These are phyloP conservation scores for Ranitomeya variabilis DNA, from an alignment of 2,113 vertebrate genomes.

Conservation along the genomic window DNA sequence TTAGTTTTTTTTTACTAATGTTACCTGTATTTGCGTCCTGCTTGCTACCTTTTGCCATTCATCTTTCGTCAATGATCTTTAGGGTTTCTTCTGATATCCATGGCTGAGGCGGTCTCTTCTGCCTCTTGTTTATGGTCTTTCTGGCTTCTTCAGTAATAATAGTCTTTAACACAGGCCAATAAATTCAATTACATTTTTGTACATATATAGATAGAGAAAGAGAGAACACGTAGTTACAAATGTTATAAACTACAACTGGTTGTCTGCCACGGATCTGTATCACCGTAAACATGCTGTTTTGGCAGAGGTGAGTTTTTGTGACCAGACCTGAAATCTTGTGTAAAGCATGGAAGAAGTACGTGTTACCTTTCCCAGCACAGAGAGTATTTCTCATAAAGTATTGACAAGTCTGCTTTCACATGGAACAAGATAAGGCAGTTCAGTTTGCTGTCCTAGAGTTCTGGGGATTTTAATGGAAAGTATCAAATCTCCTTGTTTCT, in stretches of 20 bases:
- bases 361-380: neutral
- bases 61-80: too few relatives aligned
- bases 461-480: constrained; percentile 8
- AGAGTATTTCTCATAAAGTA: constrained; percentile 38
- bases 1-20: too few relatives aligned
- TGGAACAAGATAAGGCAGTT: constrained; percentile 51
- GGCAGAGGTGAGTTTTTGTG: neutral
- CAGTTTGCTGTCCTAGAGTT: constrained; percentile 34
- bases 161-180: too few relatives aligned
- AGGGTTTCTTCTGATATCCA: too few relatives aligned
- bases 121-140: too few relatives aligned
- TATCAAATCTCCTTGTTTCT: constrained; percentile 22
- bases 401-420: constrained; percentile 40
- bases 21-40: too few relatives aligned
- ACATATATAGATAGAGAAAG: too few relatives aligned
- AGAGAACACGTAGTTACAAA: neutral
- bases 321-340: neutral
- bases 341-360: neutral
- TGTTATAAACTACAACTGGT: too few relatives aligned
- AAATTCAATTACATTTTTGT: too few relatives aligned
- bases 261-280: neutral
- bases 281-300: neutral
- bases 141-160: too few relatives aligned
- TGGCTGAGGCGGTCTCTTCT: too few relatives aligned
- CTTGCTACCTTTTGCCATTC: too few relatives aligned